Evolutionary conservation across 2,888 invertebrate species (phyloP).

Genomic region (Opisthograptis luteolata): DNA sequence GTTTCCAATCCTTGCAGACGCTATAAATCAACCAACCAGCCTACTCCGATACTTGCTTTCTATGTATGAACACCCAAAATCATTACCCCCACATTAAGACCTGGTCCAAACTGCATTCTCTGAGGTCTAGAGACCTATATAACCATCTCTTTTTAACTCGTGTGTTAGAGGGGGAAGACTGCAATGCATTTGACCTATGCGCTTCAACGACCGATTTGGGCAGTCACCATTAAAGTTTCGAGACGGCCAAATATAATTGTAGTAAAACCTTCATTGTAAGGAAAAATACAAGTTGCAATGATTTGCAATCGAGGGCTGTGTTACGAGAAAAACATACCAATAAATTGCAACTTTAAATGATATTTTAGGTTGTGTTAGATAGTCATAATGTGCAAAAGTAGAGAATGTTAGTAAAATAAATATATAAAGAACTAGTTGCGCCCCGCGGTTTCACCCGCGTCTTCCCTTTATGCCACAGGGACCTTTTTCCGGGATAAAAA

Average conservation of each 20-base stretch:
- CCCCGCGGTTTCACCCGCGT: no score
- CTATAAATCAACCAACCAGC: slow-evolving; percentile 21
- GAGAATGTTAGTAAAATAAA: no score
- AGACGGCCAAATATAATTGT: neutral
- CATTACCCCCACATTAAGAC: slow-evolving; percentile 50
- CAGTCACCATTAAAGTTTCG: slow-evolving; percentile 38
- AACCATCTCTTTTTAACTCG: slow-evolving; percentile 42
- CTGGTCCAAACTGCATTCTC: slow-evolving; percentile 65
- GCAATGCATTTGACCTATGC: slow-evolving; percentile 70
- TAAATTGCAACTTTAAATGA: no score
- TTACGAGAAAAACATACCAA: neutral
- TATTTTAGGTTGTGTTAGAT: no score
- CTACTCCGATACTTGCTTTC: slow-evolving; percentile 7
- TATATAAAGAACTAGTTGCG: no score
- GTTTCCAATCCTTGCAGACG: slow-evolving; percentile 1
- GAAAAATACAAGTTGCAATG: neutral
- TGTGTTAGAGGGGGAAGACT: slow-evolving; percentile 47
- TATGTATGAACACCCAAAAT: slow-evolving; percentile 43
- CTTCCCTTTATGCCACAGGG: no score
- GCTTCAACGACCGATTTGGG: slow-evolving; percentile 64
- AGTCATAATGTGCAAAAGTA: no score
- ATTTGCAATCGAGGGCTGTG: neutral
- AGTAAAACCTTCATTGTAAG: neutral
- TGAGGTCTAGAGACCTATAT: slow-evolving; percentile 55
- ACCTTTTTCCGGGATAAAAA: no score